A percentile compares a stretch with the other conserved stretches of the same genome.
Evolutionary conservation across 1,140 invertebrate species (phyloP).

Genomic region (Penaeus chinensis): DNA sequence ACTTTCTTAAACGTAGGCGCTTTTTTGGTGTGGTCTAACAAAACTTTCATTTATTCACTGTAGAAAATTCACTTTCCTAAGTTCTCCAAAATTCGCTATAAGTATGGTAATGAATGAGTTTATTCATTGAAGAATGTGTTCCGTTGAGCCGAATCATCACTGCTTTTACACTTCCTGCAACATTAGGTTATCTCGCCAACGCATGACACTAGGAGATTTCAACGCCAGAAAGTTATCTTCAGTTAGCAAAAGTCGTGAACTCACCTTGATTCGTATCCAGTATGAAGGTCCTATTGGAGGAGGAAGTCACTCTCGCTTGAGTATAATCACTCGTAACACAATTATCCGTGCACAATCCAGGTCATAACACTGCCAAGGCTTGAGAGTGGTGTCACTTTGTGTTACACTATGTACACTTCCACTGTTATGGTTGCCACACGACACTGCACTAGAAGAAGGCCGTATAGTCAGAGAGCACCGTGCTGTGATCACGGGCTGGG

Average conservation of each 20-base stretch:
- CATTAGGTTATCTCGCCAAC: background rate
- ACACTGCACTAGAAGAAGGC: slow-evolving; percentile 44
- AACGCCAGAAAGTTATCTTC: slow-evolving; percentile 41
- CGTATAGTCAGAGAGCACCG: slow-evolving; percentile 38
- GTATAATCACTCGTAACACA: slow-evolving; percentile 34
- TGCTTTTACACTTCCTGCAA: slow-evolving; percentile 1
- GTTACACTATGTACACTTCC: slow-evolving; percentile 48
- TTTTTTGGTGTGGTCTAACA: too few species aligned
- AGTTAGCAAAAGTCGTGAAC: background rate
- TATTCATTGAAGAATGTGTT: too few species aligned
- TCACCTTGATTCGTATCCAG: slow-evolving; percentile 27
- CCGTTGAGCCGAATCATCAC: background rate
- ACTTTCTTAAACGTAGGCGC: too few species aligned
- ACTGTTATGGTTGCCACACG: slow-evolving; percentile 37
- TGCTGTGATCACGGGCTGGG: slow-evolving; percentile 48
- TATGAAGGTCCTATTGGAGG: background rate
- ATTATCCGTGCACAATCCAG: slow-evolving; percentile 26
- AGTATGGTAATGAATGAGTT: too few species aligned
- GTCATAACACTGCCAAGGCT: slow-evolving; percentile 38
- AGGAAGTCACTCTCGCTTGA: slow-evolving; percentile 23
- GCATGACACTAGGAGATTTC: slow-evolving; percentile 26
- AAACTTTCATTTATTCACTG: too few species aligned
- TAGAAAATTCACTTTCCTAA: too few species aligned
- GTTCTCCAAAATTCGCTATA: too few species aligned
- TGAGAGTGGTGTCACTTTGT: slow-evolving; percentile 24